Conservation (phyloP, 2,797 vertebrate species). For the Melanotaenia boesemani region DNA sequence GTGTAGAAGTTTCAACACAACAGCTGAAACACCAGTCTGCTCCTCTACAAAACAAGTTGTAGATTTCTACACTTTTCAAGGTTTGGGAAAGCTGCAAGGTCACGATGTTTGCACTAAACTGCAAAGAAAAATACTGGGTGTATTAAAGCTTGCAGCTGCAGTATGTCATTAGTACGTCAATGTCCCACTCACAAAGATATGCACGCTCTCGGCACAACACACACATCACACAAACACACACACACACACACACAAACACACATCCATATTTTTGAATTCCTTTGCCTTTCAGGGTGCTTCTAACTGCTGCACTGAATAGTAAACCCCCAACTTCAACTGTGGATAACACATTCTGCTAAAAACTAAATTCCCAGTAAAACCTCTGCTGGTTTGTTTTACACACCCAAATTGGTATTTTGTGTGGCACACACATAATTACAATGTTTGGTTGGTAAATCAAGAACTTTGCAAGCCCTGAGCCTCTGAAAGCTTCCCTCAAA, state of each 20-base stretch:
- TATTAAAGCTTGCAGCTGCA: conserved; percentile 43
- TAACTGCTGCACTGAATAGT: conserved; percentile 60
- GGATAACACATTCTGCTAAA: conserved; percentile 63
- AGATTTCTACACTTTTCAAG: conserved; percentile 18
- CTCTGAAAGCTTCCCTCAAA: conserved; percentile 84
- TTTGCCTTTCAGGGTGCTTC: conserved; percentile 33
- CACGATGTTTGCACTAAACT: conserved; percentile 56
- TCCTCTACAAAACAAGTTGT: conserved; percentile 11
- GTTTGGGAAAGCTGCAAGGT: conserved; percentile 45
- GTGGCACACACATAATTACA: conserved; percentile 83
- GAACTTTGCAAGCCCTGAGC: conserved; percentile 77
- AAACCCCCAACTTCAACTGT: conserved; percentile 49
- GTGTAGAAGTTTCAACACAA: conserved; percentile 38
- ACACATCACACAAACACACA: too few relatives aligned
- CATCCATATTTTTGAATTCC: conserved; percentile 11
- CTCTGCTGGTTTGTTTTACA: conserved; percentile 83
- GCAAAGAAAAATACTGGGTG: conserved; percentile 66
- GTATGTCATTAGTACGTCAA: conserved; percentile 70
- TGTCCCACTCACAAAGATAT: conserved; percentile 49
- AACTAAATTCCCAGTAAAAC: conserved; percentile 71
- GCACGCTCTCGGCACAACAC: conserved; percentile 26
- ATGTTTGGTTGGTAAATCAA: conserved; percentile 85
- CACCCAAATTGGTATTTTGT: conserved; percentile 87
- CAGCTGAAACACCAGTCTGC: conserved; percentile 6
- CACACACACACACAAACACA: conserved; percentile 11